Conservation (phyloP, 2,113 vertebrate genomes). For the Oncorhynchus nerka region DNA sequence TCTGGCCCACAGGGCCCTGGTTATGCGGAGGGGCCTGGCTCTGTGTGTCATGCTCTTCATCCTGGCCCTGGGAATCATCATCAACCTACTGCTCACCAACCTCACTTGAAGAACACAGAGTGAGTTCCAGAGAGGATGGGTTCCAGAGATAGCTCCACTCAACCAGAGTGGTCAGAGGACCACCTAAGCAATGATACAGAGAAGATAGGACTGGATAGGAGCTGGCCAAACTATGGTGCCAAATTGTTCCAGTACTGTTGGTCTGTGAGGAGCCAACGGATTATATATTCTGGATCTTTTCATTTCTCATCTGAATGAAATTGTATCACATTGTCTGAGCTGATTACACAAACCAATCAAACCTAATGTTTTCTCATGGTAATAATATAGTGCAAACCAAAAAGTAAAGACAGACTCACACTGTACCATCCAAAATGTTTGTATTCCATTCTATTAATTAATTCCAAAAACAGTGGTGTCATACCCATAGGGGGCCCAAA, state of each 20-base stretch:
- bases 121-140: background rate
- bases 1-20: constrained; percentile 35
- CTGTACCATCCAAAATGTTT: background rate
- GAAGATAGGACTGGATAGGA: background rate
- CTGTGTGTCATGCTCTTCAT: constrained; percentile 63
- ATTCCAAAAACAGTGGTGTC: background rate
- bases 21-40: constrained; percentile 54
- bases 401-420: background rate
- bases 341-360: background rate
- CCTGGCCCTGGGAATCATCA: constrained; percentile 58
- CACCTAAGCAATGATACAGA: background rate
- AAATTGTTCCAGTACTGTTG: background rate
- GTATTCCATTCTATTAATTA: background rate
- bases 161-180: background rate
- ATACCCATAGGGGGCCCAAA: background rate
- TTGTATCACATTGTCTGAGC: background rate
- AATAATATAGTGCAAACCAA: background rate
- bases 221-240: background rate
- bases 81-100: constrained; percentile 47
- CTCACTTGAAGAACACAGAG: constrained; percentile 35
- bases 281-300: background rate
- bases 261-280: background rate
- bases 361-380: background rate
- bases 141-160: background rate
- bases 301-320: background rate